Conservation (phyloP, 2,113 vertebrate genomes). For the Cynoglossus semilaevis region DNA sequence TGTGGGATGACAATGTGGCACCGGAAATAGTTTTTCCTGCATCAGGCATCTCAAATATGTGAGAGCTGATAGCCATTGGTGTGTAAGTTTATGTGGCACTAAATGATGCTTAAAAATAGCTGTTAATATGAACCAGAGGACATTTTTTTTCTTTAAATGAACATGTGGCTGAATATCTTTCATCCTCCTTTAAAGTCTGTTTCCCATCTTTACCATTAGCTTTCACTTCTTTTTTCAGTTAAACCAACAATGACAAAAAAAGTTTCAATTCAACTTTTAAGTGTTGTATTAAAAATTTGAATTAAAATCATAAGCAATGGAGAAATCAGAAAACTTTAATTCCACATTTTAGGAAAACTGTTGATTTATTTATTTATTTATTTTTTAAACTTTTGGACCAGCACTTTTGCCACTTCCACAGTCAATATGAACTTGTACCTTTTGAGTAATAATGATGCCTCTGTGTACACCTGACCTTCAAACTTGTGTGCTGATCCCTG, state of each 20-base stretch:
- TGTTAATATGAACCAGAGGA: constrained; percentile 3
- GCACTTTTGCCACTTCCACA: no score
- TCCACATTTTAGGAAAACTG: no score
- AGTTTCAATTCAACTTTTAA: no score
- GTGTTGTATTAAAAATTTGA: constrained; percentile 11
- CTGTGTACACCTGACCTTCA: constrained; percentile 36
- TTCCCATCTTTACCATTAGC: constrained; percentile 12
- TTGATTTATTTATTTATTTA: no score
- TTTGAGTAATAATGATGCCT: constrained; percentile 38
- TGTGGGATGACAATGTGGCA: constrained; percentile 13
- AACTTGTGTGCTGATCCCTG: constrained; percentile 13
- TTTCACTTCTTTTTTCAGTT: constrained; percentile 3
- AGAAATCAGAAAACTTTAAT: no score
- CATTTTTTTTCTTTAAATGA: background rate
- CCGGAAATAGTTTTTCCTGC: constrained; percentile 6
- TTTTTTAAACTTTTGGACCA: background rate
- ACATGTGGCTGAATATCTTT: constrained; percentile 7
- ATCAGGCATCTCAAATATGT: background rate
- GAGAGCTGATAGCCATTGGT: background rate
- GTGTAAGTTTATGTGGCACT: background rate
- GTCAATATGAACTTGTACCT: background rate
- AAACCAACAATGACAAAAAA: constrained; percentile 7
- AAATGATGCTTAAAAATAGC: constrained; percentile 11
- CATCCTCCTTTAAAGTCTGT: constrained; percentile 19
- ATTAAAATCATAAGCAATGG: background rate